These are phyloP conservation scores for Pollenia labialis DNA, from an alignment of 2,888 invertebrate species.

Conservation along the genomic window DNA sequence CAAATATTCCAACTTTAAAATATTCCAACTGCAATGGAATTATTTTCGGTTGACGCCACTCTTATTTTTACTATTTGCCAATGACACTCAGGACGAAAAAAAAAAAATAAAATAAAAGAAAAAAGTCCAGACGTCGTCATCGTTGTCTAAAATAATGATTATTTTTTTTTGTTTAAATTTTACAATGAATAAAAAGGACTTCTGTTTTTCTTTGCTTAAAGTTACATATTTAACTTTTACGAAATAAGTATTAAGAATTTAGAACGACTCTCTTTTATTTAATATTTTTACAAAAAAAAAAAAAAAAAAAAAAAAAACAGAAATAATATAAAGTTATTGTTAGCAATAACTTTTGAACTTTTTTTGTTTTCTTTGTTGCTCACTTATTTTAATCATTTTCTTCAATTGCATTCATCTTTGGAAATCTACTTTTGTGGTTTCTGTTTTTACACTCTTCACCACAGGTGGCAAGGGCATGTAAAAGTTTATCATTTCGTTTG, in stretches of 20 bases:
- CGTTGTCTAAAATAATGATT: constrained; percentile 45
- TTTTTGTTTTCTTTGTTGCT: background rate
- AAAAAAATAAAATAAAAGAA: background rate
- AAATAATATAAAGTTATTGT: background rate
- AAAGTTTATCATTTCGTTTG: too few relatives aligned
- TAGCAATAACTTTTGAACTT: background rate
- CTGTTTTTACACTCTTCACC: too few relatives aligned
- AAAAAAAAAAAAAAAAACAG: background rate
- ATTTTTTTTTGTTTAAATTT: constrained; percentile 12
- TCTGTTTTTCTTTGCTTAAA: constrained; percentile 5
- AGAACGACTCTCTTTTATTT: too few relatives aligned
- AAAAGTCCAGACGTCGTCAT: constrained; percentile 52
- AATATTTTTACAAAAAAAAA: background rate
- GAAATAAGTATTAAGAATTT: too few relatives aligned
- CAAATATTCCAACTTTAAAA: constrained; percentile 24
- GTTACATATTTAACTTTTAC: background rate
- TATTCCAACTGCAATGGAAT: constrained; percentile 54
- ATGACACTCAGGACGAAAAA: constrained; percentile 9
- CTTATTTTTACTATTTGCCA: constrained; percentile 10
- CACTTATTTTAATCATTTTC: background rate
- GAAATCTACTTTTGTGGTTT: too few relatives aligned
- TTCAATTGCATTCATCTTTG: constrained; percentile 12
- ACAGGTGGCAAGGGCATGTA: too few relatives aligned
- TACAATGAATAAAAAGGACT: background rate
- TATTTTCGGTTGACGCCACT: constrained; percentile 59